phyloP scores from a whole-genome alignment of 1,140 invertebrate genomes.

The Drosophila jambulina region DNA sequence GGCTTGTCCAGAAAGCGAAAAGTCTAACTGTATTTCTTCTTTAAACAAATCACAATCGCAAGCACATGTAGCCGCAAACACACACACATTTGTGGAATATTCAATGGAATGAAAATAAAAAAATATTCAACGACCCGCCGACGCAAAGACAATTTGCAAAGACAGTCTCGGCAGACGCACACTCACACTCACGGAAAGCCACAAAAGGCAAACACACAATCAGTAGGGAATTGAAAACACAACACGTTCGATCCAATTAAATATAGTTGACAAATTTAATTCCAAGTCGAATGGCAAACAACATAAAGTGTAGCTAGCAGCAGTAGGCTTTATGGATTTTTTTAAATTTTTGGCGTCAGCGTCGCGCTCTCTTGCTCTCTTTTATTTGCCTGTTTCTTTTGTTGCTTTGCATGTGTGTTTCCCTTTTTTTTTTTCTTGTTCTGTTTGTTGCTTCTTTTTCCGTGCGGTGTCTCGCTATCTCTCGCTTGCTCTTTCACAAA shows the following conservation, averaged over 20 bases:
- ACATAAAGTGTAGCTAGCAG: slow-evolving; percentile 10
- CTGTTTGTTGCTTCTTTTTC: slow-evolving; percentile 38
- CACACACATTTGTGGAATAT: slow-evolving; percentile 40
- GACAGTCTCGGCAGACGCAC: slow-evolving; percentile 45
- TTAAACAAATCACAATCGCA: slow-evolving; percentile 34
- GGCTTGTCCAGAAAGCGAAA: slow-evolving; percentile 53
- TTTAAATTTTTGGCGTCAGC: slow-evolving; percentile 73
- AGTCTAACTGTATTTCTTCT: slow-evolving; percentile 50
- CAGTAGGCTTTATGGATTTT: slow-evolving; percentile 51
- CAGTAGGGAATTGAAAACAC: slow-evolving; percentile 32
- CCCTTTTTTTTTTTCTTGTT: slow-evolving; percentile 41
- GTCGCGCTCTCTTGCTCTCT: slow-evolving; percentile 68
- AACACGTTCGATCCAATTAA: slow-evolving; percentile 55
- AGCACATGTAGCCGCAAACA: slow-evolving; percentile 41
- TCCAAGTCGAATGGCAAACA: slow-evolving; percentile 33
- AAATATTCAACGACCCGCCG: slow-evolving; percentile 47
- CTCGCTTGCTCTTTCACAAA: slow-evolving; percentile 15
- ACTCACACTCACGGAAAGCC: slow-evolving; percentile 28
- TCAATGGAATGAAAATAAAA: slow-evolving; percentile 41
- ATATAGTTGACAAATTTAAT: slow-evolving; percentile 58
- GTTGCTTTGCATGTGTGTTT: slow-evolving; percentile 62
- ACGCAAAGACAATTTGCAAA: slow-evolving; percentile 64
- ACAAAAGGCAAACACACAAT: slow-evolving; percentile 25
- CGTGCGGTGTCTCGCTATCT: slow-evolving; percentile 8
- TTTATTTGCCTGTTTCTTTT: slow-evolving; percentile 47